Evolutionary conservation across 2,797 vertebrate genomes (phyloP), one percentile per base, ranked within the genome.

Genomic region (Aldrovandia affinis): DNA sequence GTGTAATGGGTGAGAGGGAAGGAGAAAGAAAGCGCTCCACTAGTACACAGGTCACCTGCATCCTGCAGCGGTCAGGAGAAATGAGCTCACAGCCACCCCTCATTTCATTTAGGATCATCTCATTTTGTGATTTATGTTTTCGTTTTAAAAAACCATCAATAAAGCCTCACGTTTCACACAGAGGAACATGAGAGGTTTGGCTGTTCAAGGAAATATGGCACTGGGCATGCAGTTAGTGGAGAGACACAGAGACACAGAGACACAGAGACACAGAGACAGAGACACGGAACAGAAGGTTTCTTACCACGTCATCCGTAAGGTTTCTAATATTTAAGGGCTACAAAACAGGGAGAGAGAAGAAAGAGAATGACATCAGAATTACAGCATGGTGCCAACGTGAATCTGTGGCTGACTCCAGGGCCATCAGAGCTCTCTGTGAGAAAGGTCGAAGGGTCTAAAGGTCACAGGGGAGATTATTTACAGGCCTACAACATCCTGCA

Each of bases 261-360:
- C 57, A 85, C 44, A 73, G 28, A 2, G 44, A 14, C 30, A 83
- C 15, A 75, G 28, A 4, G 52, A 81, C 61, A 28, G 84, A 82
- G 20, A 83, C 57, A 85, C 44, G 61, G 28, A 2, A 39, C n/a
- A n/a, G n/a, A n/a, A n/a, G n/a, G n/a, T n/a, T n/a, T 92, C 98
- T 98, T 98, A 98, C 98, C 97, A 98, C 94, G 93, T 99, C 98
- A 93, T 99, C 98, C 80, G 97, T 99, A 95, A 99, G 91, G 90
- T 95, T 97, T 97, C 91, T 98, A 95, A 99, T 98, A 92, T 96
- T 96, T 93, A 98, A 95, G 82, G 96, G 96, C 97, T 99, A 96
- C 75, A 96, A 93, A 92, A 86, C 89, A 81, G 88, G 92, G 39
- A 83, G 83, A 90, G 93, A 83, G 86, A 95, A 92, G 94, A 50